Evolutionary conservation across 2,888 invertebrate genomes (phyloP).

Genomic region (Mimachlamys varia): DNA sequence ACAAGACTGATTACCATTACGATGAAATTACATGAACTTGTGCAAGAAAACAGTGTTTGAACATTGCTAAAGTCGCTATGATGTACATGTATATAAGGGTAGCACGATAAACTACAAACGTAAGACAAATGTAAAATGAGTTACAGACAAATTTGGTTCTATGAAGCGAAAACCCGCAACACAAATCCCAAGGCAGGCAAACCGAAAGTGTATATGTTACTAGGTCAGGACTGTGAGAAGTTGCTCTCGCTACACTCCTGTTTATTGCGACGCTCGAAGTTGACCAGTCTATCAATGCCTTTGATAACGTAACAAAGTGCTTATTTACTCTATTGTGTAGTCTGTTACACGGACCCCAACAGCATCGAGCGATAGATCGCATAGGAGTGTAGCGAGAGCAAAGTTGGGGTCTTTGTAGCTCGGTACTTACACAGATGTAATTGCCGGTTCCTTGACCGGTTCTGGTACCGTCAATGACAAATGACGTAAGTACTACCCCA

Average conservation of each 20-base stretch:
- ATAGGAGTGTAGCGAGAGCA: slow-evolving; percentile 25
- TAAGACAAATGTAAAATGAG: too few relatives aligned
- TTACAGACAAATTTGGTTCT: not conserved
- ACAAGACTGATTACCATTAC: too few relatives aligned
- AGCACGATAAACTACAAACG: too few relatives aligned
- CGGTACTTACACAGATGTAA: not conserved
- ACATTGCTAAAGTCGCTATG: not conserved
- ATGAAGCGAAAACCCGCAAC: not conserved
- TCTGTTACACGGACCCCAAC: slow-evolving; percentile 6
- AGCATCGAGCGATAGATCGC: not conserved
- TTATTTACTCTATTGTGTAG: not conserved
- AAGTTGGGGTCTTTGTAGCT: slow-evolving; percentile 20
- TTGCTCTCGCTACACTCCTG: slow-evolving; percentile 29
- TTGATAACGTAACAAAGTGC: not conserved
- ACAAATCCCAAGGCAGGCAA: not conserved
- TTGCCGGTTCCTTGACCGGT: not conserved
- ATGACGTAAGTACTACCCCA: not conserved
- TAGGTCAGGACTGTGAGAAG: not conserved
- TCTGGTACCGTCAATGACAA: not conserved
- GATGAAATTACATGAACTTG: too few relatives aligned
- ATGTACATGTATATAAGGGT: not conserved
- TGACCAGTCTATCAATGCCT: not conserved
- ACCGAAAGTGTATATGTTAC: not conserved
- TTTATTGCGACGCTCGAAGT: not conserved
- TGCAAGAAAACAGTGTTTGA: too few relatives aligned